A percentile compares a stretch with the other conserved stretches of the same genome.
phyloP scores from a whole-genome alignment of 2,113 vertebrate genomes.

The Eidolon helvum region DNA sequence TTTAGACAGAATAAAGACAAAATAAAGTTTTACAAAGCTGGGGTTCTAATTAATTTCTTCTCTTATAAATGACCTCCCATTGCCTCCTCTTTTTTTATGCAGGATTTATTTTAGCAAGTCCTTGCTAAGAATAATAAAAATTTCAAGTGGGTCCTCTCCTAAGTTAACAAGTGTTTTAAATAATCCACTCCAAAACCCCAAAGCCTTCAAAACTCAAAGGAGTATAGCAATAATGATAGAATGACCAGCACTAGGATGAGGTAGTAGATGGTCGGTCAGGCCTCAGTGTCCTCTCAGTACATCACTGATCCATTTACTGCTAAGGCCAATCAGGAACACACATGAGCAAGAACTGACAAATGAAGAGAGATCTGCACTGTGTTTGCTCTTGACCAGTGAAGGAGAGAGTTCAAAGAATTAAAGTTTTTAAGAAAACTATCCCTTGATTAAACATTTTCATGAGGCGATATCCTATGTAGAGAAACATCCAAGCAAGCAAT shows the following conservation, averaged over 20 bases:
- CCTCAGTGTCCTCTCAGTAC: no score
- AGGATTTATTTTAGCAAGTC: not conserved
- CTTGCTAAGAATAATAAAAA: not conserved
- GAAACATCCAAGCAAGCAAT: conserved; percentile 10
- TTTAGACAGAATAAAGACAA: not conserved
- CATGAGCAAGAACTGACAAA: not conserved
- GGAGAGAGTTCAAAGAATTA: not conserved
- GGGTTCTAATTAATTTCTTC: not conserved
- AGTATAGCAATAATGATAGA: not conserved
- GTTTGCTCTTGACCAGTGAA: not conserved
- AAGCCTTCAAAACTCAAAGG: not conserved
- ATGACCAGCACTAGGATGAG: no score
- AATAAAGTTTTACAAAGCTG: not conserved
- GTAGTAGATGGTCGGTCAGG: not conserved
- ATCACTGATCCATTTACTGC: not conserved
- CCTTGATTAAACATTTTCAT: not conserved
- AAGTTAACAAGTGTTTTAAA: not conserved
- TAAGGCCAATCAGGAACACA: not conserved
- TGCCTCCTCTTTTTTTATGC: not conserved
- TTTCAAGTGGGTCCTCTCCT: not conserved
- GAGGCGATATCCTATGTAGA: not conserved
- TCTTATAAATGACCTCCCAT: not conserved
- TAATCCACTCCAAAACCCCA: not conserved
- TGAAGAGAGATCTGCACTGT: not conserved
- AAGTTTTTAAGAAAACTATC: not conserved